Percentiles rank a stretch among this genome's conserved stretches.
phyloP scores from a whole-genome alignment of 1,140 invertebrate species.

The Atta texana region DNA sequence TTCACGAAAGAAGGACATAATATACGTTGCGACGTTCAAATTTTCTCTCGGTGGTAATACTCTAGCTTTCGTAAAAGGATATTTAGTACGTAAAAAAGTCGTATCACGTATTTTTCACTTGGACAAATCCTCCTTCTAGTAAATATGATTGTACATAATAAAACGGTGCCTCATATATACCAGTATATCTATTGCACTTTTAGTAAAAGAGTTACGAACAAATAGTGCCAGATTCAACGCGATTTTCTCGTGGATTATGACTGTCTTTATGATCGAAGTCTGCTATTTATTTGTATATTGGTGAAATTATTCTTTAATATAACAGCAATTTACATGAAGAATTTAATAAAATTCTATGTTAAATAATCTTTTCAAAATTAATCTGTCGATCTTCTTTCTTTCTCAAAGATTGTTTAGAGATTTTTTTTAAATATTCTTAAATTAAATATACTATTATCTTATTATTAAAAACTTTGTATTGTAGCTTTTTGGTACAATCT shows the following conservation, averaged over 20 bases:
- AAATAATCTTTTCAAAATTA: not conserved
- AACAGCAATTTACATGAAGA: not conserved
- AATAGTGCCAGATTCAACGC: constrained; percentile 16
- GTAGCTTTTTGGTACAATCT: not conserved
- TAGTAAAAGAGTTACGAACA: constrained; percentile 32
- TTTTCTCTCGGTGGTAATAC: constrained; percentile 26
- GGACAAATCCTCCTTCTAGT: constrained; percentile 20
- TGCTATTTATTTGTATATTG: not conserved
- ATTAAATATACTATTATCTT: not conserved
- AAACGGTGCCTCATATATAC: constrained; percentile 50
- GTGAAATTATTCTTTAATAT: not conserved
- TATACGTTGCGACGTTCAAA: constrained; percentile 1
- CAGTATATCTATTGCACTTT: constrained; percentile 29
- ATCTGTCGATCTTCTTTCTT: not conserved
- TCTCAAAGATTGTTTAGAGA: not conserved
- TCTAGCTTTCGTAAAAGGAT: constrained; percentile 38
- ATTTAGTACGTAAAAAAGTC: constrained; percentile 32
- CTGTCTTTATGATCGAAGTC: constrained; percentile 4
- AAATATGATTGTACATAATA: constrained; percentile 48
- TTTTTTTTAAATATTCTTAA: not conserved
- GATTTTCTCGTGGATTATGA: constrained; percentile 27
- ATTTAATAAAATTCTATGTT: not conserved
- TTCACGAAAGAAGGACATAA: constrained; percentile 11
- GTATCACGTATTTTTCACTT: constrained; percentile 67
- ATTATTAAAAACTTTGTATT: not conserved